Evolutionary conservation across 2,113 vertebrate species (phyloP).

Genomic region (Diadophis punctatus): DNA sequence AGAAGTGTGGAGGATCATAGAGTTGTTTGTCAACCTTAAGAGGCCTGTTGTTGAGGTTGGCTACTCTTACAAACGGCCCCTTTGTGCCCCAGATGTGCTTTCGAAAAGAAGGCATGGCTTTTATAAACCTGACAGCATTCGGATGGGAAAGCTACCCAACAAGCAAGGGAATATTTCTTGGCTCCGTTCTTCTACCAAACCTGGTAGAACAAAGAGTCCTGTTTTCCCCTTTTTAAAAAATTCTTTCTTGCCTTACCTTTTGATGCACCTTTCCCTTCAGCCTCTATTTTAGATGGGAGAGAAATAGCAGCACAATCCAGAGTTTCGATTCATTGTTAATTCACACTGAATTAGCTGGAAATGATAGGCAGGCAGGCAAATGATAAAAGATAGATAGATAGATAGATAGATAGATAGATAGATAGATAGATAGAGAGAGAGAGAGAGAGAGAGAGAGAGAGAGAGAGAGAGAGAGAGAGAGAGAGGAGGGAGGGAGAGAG

Average conservation of each 20-base stretch:
- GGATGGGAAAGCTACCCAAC: background rate
- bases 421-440: no score
- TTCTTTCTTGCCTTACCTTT: background rate
- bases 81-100: background rate
- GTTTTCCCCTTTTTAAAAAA: background rate
- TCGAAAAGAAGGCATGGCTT: background rate
- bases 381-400: background rate
- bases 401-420: no score
- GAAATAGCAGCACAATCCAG: background rate
- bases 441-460: no score
- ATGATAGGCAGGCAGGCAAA: background rate
- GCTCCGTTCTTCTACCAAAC: background rate
- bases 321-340: background rate
- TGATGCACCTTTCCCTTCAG: background rate
- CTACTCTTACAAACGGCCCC: conserved; percentile 32
- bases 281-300: background rate
- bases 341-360: background rate
- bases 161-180: background rate
- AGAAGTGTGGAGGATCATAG: conserved; percentile 13
- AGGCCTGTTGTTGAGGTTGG: background rate
- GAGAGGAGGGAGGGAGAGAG: no score
- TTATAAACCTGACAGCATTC: background rate
- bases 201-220: background rate
- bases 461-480: background rate
- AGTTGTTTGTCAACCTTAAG: background rate